Evolutionary conservation across 2,113 vertebrate species (phyloP), one percentile per base, ranked within the genome.

Genomic region (Ceyx cyanopectus): DNA sequence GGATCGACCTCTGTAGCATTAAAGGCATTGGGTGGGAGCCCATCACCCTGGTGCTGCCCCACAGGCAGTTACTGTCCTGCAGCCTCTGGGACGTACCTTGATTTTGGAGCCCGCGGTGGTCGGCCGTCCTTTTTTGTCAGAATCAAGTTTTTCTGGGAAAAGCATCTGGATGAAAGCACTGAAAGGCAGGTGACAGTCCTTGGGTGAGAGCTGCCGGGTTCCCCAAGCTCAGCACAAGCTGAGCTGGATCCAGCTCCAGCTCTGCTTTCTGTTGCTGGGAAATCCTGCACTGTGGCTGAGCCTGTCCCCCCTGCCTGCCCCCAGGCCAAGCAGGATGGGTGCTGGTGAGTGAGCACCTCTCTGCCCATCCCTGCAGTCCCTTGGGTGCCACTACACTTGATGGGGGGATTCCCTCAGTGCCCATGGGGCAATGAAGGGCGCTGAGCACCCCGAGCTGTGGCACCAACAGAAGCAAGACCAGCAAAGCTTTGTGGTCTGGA

Each of bases 81-180:
- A 15, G 32, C 53, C 50, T 8, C 3, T 0, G 9, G 63, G 80
- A n/a, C 62, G 2, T 87, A 99, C 99, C 98, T 99, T 99, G 97
- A 99, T 99, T 97, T 99, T 99, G 72, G 98, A 98, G 91, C 98
- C 95, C 0, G 98, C 99, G 0, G 99, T 99, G 73, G 98, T 98
- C 0, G 99, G 99, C 30, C 99, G 96, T 76, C 99, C 90, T 92
- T 99, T 99, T 97, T 99, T 99, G 66, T 99, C 99, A 20, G 97
- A 96, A 80, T 99, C 98, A 29, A 99, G 97, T 92, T 99, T 99
- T 96, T 99, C 99, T 12, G 99, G 98, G 90, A 99, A 99, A 74
- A 99, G 98, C 96, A 98, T 98, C 58, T 83, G 93, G 90, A 99
- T 99, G 97, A 99, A 99, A 70, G 76, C 88, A 2, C 99, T 99